Evolutionary conservation across 2,888 invertebrate genomes (phyloP).

Genomic region (Tenthredo amoena): DNA sequence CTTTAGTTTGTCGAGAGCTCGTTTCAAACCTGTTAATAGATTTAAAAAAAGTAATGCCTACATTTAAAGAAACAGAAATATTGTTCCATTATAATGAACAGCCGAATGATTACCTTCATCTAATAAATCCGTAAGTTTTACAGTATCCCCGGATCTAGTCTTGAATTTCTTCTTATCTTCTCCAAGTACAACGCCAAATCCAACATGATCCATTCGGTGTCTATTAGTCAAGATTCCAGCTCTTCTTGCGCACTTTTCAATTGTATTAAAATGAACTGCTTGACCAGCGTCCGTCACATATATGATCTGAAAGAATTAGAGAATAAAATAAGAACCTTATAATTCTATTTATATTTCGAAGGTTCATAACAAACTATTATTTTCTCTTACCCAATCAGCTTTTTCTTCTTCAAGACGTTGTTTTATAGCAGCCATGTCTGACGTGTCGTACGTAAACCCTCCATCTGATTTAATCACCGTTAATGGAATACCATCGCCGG

Average conservation of each 20-base stretch:
- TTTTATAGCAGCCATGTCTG: slow-evolving; percentile 96
- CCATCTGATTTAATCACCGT: slow-evolving; percentile 99
- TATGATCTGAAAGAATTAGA: slow-evolving; percentile 67
- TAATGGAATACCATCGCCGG: slow-evolving; percentile 88
- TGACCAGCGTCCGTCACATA: slow-evolving; percentile 96
- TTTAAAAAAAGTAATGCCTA: no score
- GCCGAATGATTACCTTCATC: slow-evolving; percentile 85
- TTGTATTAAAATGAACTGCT: slow-evolving; percentile 85
- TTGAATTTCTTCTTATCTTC: slow-evolving; percentile 99
- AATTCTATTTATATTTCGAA: slow-evolving; percentile 24
- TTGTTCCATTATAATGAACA: neutral
- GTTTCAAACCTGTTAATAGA: slow-evolving; percentile 81
- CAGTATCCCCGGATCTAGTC: slow-evolving; percentile 97
- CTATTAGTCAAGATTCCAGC: slow-evolving; percentile 85
- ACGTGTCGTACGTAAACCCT: slow-evolving; percentile 98
- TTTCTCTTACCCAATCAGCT: slow-evolving; percentile 85
- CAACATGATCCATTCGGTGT: slow-evolving; percentile 92
- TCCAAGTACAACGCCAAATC: slow-evolving; percentile 98
- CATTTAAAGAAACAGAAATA: neutral
- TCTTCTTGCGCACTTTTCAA: slow-evolving; percentile 90
- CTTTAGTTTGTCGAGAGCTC: slow-evolving; percentile 89
- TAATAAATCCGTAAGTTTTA: slow-evolving; percentile 91
- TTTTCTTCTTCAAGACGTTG: slow-evolving; percentile 92
- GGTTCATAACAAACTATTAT: neutral
- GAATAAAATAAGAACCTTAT: slow-evolving; percentile 3